Evolutionary conservation across 2,888 invertebrate species (phyloP), one percentile per base, ranked within the genome.

Genomic region (Chymomyza fuscimana): DNA sequence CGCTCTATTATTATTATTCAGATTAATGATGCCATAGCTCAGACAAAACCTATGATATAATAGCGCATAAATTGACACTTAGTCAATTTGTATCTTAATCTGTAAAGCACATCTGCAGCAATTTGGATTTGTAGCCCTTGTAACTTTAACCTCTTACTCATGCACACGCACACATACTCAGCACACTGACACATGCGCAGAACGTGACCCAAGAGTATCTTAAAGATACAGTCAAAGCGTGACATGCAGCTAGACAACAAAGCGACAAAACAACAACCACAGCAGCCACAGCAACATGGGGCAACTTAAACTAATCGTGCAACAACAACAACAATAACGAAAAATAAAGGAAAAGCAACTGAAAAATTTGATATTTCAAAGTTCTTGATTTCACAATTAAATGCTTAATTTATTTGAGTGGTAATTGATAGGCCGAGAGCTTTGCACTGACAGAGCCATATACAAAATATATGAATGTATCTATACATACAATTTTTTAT

Each of bases 381-480:
- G 70, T 82, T 83, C 87, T 85, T 73, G 87, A 78, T 85, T 85
- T 85, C 79, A 76, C 87, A 83, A 87, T 83, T 85, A 78, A 79
- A 85, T 73, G 68, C 78, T 82, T 84, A 73, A 82, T 82, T 80
- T 82, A 78, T 78, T 78, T 78, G 82, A 67, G 71, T 70, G 73
- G 67, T 58, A 63, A 73, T 73, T 72, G 76, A 70, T 72, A 54
- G 71, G 65, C 63, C 65, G 19, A 63, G 58, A 36, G 63, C 52
- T 51, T 16, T 15, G 7, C 16, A 61, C 32, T 32, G 22, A 54
- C 16, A 54, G 9, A 5, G 54, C 19, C 54, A 54, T 15, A 54
- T 9, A 16, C 16, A 19, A n/a, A 54, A n/a, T 54, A 16, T 54
- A 54, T 16, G 22, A 54, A 54, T 46, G 40, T 46, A 12, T 46